Conservation (phyloP, 1,140 invertebrate species). For the Monochamus saltuarius region DNA sequence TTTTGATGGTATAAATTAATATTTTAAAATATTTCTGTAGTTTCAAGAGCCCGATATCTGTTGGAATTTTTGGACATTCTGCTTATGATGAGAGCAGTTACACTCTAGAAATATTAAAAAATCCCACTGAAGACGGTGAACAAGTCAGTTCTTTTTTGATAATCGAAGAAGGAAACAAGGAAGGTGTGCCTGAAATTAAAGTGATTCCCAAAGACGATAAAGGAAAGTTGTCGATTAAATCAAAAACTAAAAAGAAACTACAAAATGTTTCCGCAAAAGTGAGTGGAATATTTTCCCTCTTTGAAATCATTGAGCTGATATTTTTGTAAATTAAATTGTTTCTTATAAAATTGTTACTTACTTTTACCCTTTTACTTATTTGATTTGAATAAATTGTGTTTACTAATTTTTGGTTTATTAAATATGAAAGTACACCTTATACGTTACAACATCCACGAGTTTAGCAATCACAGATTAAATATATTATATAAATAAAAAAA, state of each 20-base stretch:
- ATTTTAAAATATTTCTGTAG: neutral
- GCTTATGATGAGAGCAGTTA: neutral
- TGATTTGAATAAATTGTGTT: no score
- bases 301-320: neutral
- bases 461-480: no score
- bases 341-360: no score
- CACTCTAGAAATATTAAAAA: neutral
- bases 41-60: constrained; percentile 2
- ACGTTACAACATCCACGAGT: no score
- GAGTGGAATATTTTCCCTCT: neutral
- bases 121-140: neutral
- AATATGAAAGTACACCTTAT: no score
- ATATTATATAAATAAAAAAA: no score
- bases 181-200: neutral
- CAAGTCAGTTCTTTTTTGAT: neutral
- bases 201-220: neutral
- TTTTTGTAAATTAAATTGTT: no score
- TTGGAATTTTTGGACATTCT: constrained; percentile 3
- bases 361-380: no score
- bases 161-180: neutral
- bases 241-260: neutral
- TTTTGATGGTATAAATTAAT: neutral
- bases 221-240: neutral
- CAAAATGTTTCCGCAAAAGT: neutral
- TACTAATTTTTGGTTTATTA: no score